Evolutionary conservation across 1,140 invertebrate species (phyloP), one percentile per base, ranked within the genome.

Genomic region (Teleopsis dalmanni): DNA sequence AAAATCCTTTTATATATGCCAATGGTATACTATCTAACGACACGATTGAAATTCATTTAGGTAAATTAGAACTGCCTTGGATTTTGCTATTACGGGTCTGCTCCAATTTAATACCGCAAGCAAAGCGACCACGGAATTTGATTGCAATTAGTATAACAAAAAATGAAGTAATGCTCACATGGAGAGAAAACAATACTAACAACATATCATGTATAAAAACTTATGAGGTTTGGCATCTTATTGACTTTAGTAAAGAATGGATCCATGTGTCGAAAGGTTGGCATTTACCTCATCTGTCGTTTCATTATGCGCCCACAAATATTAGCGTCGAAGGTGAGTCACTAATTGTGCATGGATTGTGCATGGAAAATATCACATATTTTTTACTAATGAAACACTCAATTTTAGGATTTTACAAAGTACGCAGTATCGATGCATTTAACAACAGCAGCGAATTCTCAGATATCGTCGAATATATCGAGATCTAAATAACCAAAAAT

Each of bases 201-300:
- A 57, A 57, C 26, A 56, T 47, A 8, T 57, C 66, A 33, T 71
- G 67, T 48, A 52, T 65, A 13, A 58, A 56, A 44, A 70, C 52
- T 29, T 71, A 70, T 43, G 64, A 71, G 36, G 59, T 71, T 14
- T 71, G 57, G 59, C 70, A 65, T 29, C 54, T 49, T 23, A 47
- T 19, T 51, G 57, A 43, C 8, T 26, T 21, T 1, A 52, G 40
- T 2, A 42, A 51, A n/a, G 51, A 57, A n/a, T 70, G 63, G 62
- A 38, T 31, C 14, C 31, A 50, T 3, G 60, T 70, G 19, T 58
- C 58, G 4, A 19, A 38, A 1, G 55, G 45, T 19, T 63, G 62
- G 60, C 67, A 70, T 51, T 51, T 70, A 35, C 67, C 68, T 1
- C 67, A 58, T 58, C 55, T 64, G n/a, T 67, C 60, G 16, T 69